Evolutionary conservation across 2,797 vertebrate genomes (phyloP).

Genomic region (Sphenodon punctatus): DNA sequence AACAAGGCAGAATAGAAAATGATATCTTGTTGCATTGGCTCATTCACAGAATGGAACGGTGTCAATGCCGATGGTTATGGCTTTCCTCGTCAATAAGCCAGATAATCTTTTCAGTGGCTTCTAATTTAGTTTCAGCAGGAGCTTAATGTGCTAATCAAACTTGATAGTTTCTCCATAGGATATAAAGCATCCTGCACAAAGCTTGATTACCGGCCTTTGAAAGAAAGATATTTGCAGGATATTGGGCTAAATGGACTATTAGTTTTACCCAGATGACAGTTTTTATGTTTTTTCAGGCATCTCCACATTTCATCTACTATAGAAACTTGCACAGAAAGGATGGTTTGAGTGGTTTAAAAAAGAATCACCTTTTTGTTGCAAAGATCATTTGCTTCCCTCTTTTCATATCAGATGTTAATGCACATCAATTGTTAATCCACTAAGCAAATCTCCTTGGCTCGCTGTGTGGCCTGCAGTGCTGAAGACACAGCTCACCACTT

Average conservation of each 20-base stretch:
- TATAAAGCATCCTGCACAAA: conserved; percentile 6
- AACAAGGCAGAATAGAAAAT: background rate
- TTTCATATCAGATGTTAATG: background rate
- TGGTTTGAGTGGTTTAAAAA: too few species aligned
- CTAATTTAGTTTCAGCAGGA: conserved; percentile 35
- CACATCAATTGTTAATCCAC: too few species aligned
- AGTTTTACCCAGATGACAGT: too few species aligned
- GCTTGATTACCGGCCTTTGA: background rate
- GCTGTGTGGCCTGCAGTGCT: background rate
- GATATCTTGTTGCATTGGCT: background rate
- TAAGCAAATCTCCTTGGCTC: background rate
- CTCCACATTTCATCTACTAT: too few species aligned
- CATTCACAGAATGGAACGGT: background rate
- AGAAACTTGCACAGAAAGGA: too few species aligned
- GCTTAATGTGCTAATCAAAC: conserved; percentile 52
- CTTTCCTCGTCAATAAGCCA: background rate
- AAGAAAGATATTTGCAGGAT: too few species aligned
- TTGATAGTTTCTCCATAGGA: conserved; percentile 23
- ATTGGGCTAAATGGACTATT: too few species aligned
- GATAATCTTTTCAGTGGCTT: conserved; percentile 24
- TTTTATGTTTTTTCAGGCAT: too few species aligned
- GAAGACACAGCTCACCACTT: background rate
- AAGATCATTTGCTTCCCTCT: background rate
- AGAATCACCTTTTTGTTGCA: background rate
- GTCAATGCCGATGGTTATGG: background rate